Evolutionary conservation across 2,113 vertebrate genomes (phyloP).

Genomic region (Chaetura pelagica): DNA sequence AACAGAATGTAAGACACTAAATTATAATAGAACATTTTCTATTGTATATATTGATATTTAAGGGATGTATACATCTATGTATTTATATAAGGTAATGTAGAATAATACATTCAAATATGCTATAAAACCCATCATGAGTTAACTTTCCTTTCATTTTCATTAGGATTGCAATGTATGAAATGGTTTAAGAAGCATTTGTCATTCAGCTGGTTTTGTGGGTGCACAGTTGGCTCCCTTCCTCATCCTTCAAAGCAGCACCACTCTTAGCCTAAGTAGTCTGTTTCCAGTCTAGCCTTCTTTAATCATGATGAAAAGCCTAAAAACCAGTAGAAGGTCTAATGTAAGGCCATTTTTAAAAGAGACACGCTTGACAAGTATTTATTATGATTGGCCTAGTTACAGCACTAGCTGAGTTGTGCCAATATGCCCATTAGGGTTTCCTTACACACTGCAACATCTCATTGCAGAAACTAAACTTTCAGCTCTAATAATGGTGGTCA

Average conservation of each 20-base stretch:
- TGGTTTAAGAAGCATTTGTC: not conserved
- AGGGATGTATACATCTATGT: not conserved
- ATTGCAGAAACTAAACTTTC: not conserved
- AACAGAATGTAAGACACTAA: not conserved
- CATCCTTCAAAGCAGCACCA: not conserved
- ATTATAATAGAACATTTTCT: not conserved
- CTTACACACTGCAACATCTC: not conserved
- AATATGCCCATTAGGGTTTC: constrained; percentile 8
- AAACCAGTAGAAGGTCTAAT: constrained; percentile 17
- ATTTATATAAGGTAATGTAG: not conserved
- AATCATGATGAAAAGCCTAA: constrained; percentile 30
- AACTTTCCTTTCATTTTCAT: constrained; percentile 12
- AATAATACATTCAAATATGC: not conserved
- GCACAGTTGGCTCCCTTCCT: not conserved
- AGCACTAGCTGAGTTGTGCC: not conserved
- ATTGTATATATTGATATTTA: not conserved
- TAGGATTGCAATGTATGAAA: not conserved
- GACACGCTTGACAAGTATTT: constrained; percentile 24
- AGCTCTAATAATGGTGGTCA: not conserved
- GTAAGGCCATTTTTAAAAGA: not conserved
- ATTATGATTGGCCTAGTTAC: constrained; percentile 28
- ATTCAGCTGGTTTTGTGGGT: constrained; percentile 35
- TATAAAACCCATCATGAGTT: not conserved
- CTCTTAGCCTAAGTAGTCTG: not conserved
- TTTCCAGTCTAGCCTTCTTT: constrained; percentile 28